Conservation (phyloP, 2,888 invertebrate genomes). For the Brenthis daphne region DNA sequence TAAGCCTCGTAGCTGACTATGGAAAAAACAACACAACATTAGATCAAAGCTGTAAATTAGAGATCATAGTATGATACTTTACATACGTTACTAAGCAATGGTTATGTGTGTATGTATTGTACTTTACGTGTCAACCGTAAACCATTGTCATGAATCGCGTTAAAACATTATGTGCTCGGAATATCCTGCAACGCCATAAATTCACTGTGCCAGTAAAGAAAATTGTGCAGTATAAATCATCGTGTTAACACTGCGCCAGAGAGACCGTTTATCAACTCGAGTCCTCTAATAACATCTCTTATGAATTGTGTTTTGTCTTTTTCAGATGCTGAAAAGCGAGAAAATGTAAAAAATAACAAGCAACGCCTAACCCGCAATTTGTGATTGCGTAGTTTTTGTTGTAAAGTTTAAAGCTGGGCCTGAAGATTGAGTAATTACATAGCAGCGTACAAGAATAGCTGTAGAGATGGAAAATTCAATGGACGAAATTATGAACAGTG, state of each 20-base stretch:
- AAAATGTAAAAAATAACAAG: conserved; percentile 19
- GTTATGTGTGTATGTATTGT: conserved; percentile 2
- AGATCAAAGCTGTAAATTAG: background rate
- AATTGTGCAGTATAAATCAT: conserved; percentile 75
- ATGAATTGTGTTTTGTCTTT: conserved; percentile 46
- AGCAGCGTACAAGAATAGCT: conserved; percentile 13
- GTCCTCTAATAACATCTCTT: conserved; percentile 60
- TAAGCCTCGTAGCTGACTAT: too few relatives aligned
- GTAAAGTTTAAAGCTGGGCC: conserved; percentile 6
- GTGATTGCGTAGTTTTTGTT: conserved; percentile 20
- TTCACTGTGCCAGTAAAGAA: conserved; percentile 73
- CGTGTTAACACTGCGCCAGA: conserved; percentile 67
- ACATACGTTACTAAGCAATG: conserved; percentile 8
- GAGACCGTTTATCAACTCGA: conserved; percentile 71
- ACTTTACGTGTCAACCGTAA: conserved; percentile 29
- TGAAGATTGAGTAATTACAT: conserved; percentile 22
- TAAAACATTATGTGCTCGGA: conserved; percentile 54
- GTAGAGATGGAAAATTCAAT: conserved; percentile 12
- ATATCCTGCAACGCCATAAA: conserved; percentile 62
- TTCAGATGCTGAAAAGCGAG: conserved; percentile 23
- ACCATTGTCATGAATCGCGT: conserved; percentile 39
- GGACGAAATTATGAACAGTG: conserved; percentile 20
- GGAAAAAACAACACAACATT: background rate
- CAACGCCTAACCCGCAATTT: conserved; percentile 12
- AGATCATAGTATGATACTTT: background rate